Conservation (phyloP, 2,113 vertebrate genomes). For the Bolborhynchus lineola region DNA sequence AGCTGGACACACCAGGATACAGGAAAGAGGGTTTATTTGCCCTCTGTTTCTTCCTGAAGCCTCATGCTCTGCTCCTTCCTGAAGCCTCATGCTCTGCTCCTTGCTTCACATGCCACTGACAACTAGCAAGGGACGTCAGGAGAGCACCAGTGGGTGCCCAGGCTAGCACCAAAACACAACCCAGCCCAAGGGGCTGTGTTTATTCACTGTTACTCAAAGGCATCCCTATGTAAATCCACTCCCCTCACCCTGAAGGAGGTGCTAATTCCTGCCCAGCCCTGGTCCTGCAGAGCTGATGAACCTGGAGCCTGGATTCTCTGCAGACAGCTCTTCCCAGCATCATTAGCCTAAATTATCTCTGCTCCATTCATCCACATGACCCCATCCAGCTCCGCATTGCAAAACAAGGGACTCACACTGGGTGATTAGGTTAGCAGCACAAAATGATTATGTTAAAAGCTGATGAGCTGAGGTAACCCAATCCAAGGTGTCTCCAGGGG, state of each 20-base stretch:
- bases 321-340: neutral
- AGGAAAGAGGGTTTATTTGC: neutral
- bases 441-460: conserved; percentile 50
- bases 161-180: neutral
- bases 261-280: neutral
- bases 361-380: neutral
- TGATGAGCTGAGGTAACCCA: conserved; percentile 54
- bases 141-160: neutral
- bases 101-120: neutral
- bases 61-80: neutral
- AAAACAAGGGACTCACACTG: conserved; percentile 23
- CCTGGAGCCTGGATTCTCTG: neutral
- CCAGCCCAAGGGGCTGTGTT: neutral
- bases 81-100: neutral
- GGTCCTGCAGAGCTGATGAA: neutral
- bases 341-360: neutral
- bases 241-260: neutral
- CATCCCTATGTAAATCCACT: neutral
- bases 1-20: neutral
- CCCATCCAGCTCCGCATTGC: neutral
- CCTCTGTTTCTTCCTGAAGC: neutral
- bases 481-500: conserved; percentile 28
- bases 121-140: neutral
- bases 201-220: neutral
- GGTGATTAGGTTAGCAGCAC: conserved; percentile 46